Conservation (phyloP, 2,888 invertebrate genomes). For the Cantharis rufa region DNA sequence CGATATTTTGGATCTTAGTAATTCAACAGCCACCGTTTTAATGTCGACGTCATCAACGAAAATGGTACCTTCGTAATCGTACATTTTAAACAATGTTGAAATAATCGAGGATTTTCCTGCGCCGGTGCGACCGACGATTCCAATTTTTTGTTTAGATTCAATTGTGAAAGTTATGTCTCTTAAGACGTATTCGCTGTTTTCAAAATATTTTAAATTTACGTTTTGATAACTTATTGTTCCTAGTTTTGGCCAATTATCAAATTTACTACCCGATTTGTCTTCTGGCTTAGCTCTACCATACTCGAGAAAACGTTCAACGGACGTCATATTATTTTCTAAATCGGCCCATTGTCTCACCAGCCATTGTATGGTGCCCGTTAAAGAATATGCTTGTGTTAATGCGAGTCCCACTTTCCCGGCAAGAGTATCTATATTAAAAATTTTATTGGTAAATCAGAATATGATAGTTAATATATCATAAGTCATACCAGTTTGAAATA, state of each 20-base stretch:
- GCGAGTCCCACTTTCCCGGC: constrained; percentile 80
- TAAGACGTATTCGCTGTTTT: constrained; percentile 71
- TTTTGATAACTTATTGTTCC: constrained; percentile 70
- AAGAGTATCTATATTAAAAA: constrained; percentile 54
- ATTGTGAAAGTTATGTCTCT: constrained; percentile 69
- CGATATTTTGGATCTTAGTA: constrained; percentile 74
- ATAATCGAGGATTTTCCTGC: constrained; percentile 80
- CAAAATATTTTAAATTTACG: constrained; percentile 72
- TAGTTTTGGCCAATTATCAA: constrained; percentile 71
- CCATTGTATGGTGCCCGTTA: constrained; percentile 71
- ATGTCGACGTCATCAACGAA: constrained; percentile 79
- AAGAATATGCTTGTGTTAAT: constrained; percentile 80
- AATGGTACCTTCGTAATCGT: constrained; percentile 75
- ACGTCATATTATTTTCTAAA: constrained; percentile 77
- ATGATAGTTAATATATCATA: background rate
- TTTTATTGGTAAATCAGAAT: background rate
- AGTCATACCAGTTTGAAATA: constrained; percentile 14
- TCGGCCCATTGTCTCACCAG: constrained; percentile 85
- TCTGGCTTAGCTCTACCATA: constrained; percentile 56
- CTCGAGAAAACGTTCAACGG: constrained; percentile 76
- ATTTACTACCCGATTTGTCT: constrained; percentile 53
- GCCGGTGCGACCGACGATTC: constrained; percentile 80
- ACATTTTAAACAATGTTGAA: constrained; percentile 77
- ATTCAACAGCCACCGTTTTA: constrained; percentile 69
- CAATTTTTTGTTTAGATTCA: constrained; percentile 70